A percentile compares a stretch with the other conserved stretches of the same genome.
Evolutionary conservation across 1,140 invertebrate species (phyloP).

Genomic region (Phymastichus coffea): DNA sequence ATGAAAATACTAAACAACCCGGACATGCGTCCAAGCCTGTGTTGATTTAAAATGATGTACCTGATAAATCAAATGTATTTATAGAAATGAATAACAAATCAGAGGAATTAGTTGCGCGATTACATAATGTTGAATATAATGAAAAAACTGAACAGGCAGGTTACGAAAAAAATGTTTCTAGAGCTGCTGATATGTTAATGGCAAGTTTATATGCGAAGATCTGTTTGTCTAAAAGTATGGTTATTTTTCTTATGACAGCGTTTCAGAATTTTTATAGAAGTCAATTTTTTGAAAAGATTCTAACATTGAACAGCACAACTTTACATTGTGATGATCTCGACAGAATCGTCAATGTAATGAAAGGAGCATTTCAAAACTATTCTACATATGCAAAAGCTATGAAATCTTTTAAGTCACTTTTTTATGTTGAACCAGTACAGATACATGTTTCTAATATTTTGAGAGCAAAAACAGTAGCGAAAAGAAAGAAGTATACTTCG

Average conservation of each 20-base stretch:
- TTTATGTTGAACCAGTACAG: neutral
- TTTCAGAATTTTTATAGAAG: neutral
- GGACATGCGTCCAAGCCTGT: no score
- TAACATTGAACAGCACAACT: neutral
- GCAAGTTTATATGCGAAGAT: conserved; percentile 27
- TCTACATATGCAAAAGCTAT: neutral
- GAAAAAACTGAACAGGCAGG: no score
- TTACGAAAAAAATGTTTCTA: neutral
- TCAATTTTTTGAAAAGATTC: neutral
- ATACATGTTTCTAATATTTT: neutral
- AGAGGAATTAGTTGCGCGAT: no score
- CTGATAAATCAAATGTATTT: no score
- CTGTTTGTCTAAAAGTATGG: conserved; percentile 20
- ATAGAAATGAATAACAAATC: no score
- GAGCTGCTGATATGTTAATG: no score
- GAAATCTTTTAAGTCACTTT: neutral
- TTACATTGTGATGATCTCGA: neutral
- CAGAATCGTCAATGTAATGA: neutral
- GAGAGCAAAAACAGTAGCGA: neutral
- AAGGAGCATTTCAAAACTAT: conserved; percentile 9
- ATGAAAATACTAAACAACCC: no score
- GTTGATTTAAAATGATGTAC: no score
- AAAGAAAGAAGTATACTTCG: no score
- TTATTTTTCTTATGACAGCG: no score
- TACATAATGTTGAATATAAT: no score